phyloP scores from a whole-genome alignment of 2,797 vertebrate genomes.

The Chrysocyon brachyurus region DNA sequence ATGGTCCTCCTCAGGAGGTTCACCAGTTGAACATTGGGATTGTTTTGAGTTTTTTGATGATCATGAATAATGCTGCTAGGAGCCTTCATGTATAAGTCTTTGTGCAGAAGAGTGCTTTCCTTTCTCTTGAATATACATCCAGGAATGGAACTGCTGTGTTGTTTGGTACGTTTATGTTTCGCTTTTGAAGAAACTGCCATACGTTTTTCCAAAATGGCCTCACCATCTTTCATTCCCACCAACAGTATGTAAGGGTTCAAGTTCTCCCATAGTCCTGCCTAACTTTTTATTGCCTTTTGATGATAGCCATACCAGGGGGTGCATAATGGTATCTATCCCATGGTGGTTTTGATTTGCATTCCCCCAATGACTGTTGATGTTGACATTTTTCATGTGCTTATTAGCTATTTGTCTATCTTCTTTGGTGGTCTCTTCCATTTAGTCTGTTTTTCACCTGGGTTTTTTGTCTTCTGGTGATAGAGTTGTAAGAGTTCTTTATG shows the following conservation, averaged over 20 bases:
- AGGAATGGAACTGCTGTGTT: neutral
- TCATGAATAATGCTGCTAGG: neutral
- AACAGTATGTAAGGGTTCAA: neutral
- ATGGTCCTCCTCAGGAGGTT: no score
- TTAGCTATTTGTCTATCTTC: constrained; percentile 18
- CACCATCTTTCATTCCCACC: neutral
- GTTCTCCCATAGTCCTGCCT: neutral
- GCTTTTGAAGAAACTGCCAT: neutral
- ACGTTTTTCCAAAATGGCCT: neutral
- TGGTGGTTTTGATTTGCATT: constrained; percentile 41
- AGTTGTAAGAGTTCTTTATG: constrained; percentile 21
- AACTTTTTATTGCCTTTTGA: constrained; percentile 24
- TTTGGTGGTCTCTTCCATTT: neutral
- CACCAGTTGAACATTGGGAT: neutral
- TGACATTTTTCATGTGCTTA: constrained; percentile 8
- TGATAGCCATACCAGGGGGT: constrained; percentile 1
- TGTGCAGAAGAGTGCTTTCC: neutral
- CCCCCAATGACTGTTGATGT: neutral
- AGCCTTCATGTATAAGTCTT: rapidly evolving
- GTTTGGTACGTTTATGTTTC: neutral
- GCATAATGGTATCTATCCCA: neutral
- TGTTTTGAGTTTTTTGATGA: neutral
- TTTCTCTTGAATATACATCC: neutral
- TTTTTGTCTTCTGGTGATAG: constrained; percentile 36
- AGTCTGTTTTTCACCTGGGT: neutral